Evolutionary conservation across 2,113 vertebrate genomes (phyloP), one percentile per base, ranked within the genome.

Genomic region (Phocoena phocoena): DNA sequence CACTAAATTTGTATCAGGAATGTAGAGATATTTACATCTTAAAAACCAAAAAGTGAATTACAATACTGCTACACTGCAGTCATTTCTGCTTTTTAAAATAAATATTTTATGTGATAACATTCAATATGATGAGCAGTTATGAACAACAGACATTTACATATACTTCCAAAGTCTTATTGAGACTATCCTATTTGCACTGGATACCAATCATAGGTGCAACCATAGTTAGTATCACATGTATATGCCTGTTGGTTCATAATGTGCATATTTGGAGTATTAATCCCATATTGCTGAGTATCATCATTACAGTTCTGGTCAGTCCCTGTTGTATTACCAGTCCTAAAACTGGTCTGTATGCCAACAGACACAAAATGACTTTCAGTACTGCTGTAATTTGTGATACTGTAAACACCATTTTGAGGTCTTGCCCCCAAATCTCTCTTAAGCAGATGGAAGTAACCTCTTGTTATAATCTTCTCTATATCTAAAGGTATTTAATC

Each of bases 401-500:
- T 98, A 4, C 98, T 99, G 81, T 99, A 99, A 53, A 97, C 98
- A 95, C 98, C 98, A 2, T 99, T 99, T 92, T 99, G 99, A 77
- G 98, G 97, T 98, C 99, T 99, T 96, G 98, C 97, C 93, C 98
- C 99, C 31, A 99, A 99, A 95, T 99, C 95, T 98, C 99, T 99
- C 96, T 99, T 99, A 26, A 98, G 96, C 95, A 99, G 97, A 44
- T 98, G 98, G 79, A 97, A 98, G 87, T 99, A 99, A 94, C 97
- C 99, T 98, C 99, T 98, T 98, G 94, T 99, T 99, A 92, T 97
- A 98, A 87, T 98, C 97, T 96, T 99, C 99, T 98, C 99, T 98
- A 95, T 99, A 99, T 98, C 99, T 99, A 98, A 98, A 99, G 93
- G 98, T 99, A 98, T 98, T 98, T 98, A 99, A 99, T 98, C 97